Conservation (phyloP, 2,797 vertebrate species). For the Urophycis tenuis region DNA sequence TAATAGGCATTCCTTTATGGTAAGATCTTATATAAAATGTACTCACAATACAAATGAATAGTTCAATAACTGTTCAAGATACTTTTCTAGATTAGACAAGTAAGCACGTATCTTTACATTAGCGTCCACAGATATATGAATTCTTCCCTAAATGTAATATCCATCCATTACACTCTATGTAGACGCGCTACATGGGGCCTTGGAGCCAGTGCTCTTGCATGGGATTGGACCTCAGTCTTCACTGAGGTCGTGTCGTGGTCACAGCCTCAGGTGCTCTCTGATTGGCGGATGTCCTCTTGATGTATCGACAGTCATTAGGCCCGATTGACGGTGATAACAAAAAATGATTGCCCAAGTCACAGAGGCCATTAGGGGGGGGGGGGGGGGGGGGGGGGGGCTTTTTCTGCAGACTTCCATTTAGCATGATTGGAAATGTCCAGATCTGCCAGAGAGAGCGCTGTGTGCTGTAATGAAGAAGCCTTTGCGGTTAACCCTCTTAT, state of each 20-base stretch:
- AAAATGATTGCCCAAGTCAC: slow-evolving; percentile 51
- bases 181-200: slow-evolving; percentile 28
- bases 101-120: not conserved
- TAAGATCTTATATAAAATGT: not conserved
- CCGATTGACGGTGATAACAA: slow-evolving; percentile 60
- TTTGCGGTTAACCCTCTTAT: slow-evolving; percentile 42
- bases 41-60: no score
- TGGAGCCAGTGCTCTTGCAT: not conserved
- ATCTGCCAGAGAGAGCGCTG: slow-evolving; percentile 33
- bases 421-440: slow-evolving; percentile 27
- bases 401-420: slow-evolving; percentile 47
- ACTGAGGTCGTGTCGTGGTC: slow-evolving; percentile 52
- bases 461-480: slow-evolving; percentile 51
- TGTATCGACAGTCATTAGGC: slow-evolving; percentile 56
- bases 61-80: not conserved
- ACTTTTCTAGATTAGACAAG: not conserved
- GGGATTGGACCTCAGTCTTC: slow-evolving; percentile 45
- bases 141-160: not conserved
- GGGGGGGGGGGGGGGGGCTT: no score
- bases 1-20: not conserved
- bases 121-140: not conserved
- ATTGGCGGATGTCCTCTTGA: slow-evolving; percentile 56
- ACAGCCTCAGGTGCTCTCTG: slow-evolving; percentile 47
- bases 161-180: not conserved
- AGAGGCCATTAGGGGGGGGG: slow-evolving; percentile 47